Base-by-base conservation (phyloP, 2,888 invertebrate genomes). In the Allacma fusca region DNA sequence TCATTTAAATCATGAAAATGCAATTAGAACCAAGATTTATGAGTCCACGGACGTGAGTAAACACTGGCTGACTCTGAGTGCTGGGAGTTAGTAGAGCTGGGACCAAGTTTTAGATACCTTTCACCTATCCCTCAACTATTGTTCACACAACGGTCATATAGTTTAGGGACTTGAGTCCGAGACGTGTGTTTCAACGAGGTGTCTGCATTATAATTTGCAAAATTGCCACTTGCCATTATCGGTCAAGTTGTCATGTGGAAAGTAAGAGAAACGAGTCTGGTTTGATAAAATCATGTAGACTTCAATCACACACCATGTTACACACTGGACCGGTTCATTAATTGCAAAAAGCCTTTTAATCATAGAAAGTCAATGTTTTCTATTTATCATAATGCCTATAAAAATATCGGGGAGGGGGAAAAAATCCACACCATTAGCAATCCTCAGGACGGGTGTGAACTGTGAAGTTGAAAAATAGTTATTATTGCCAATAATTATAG, bases 221-320 rank as follows among this genome's bases (percentile, higher is more conserved):
- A 50, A 50, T n/a, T 50, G 50, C n/a, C 16, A 50, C 50, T 50
- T 50, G 50, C 50, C 50, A 50, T 13, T 1, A 50, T 50, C 50
- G 50, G 50, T 50, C 50, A 50, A 50, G 19, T 50, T 50, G 50
- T 50, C 50, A 50, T 62, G 62, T 23, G 26, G 23, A 62, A 26
- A 34, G 34, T 34, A 34, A 62, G 62, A 62, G 24, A 62, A 62
- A 62, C 62, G 62, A 62, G 62, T 62, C 62, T 62, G 62, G 24
- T 24, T 62, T 23, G 62, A 62, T 62, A 62, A 62, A 26, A 24
- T 62, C 62, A 26, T 62, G 62, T 62, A 26, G 12, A 26, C 26
- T 62, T 62, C 62, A 62, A 62, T 62, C 62, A 62, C 62, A 62
- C 62, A 62, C 26, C 62, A 62, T 24, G 62, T 62, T 62, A 62